Conservation (phyloP, 2,797 vertebrate genomes). For the Enteromius radiatus region DNA sequence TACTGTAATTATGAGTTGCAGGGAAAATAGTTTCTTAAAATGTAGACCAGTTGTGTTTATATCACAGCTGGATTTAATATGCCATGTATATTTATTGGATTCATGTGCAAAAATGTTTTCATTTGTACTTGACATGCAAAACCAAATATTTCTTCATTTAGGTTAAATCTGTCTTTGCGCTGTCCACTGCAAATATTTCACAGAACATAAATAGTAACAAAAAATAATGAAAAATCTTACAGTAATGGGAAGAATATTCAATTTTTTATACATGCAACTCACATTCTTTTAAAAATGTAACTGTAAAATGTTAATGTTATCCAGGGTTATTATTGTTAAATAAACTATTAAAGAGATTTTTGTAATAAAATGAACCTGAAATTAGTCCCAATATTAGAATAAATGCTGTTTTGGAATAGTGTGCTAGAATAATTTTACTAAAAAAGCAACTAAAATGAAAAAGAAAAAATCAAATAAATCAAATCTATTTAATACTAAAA, state of each 20-base stretch:
- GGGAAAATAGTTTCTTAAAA: not conserved
- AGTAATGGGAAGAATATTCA: too few relatives aligned
- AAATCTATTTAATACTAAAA: not conserved
- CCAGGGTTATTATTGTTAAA: too few relatives aligned
- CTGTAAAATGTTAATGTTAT: not conserved
- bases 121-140: not conserved
- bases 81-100: not conserved
- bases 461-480: not conserved
- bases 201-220: not conserved
- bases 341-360: too few relatives aligned
- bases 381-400: not conserved
- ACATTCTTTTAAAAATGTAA: not conserved
- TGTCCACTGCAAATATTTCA: not conserved
- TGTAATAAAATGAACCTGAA: too few relatives aligned
- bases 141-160: not conserved
- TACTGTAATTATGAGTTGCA: constrained; percentile 5
- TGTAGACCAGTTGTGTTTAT: constrained; percentile 1
- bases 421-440: not conserved
- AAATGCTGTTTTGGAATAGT: not conserved
- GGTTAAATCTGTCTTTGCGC: not conserved
- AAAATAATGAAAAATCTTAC: not conserved
- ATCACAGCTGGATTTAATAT: not conserved
- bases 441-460: not conserved
- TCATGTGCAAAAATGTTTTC: not conserved
- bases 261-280: not conserved